These are phyloP conservation scores for Nasonia vitripennis DNA, from an alignment of 1,140 invertebrate species.

Conservation along the genomic window DNA sequence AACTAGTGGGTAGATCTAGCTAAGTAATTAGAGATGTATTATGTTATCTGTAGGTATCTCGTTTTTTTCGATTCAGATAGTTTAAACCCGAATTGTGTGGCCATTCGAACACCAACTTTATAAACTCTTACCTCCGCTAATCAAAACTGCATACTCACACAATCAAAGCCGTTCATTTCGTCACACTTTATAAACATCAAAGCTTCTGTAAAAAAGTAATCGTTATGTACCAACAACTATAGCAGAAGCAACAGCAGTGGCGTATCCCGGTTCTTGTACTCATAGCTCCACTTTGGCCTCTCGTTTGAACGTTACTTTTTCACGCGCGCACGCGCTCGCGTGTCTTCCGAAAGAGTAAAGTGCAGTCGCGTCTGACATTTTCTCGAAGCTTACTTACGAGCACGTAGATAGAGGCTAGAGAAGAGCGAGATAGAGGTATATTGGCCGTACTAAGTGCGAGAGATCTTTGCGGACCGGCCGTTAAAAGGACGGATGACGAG, in stretches of 20 bases:
- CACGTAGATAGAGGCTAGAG: not conserved
- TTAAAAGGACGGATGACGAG: conserved; percentile 49
- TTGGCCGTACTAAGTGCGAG: conserved; percentile 33
- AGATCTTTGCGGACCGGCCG: conserved; percentile 26
- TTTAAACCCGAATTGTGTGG: no score
- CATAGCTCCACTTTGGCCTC: conserved; percentile 10
- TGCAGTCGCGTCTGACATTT: conserved; percentile 40
- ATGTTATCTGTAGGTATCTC: no score
- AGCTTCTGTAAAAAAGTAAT: not conserved
- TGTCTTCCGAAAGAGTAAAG: not conserved
- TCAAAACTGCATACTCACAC: no score
- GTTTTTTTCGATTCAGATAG: no score
- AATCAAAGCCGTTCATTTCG: not conserved
- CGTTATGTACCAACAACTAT: not conserved
- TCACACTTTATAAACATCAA: not conserved
- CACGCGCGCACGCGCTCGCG: not conserved
- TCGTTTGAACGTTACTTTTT: conserved; percentile 21
- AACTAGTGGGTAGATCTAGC: no score
- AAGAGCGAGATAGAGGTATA: not conserved
- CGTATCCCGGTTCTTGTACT: not conserved
- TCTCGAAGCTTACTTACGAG: conserved; percentile 33
- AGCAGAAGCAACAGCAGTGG: not conserved
- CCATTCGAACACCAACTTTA: no score
- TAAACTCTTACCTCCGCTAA: no score
- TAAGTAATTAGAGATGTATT: no score